Base-by-base conservation (phyloP, 1,140 invertebrate genomes). In the Triops cancriformis region DNA sequence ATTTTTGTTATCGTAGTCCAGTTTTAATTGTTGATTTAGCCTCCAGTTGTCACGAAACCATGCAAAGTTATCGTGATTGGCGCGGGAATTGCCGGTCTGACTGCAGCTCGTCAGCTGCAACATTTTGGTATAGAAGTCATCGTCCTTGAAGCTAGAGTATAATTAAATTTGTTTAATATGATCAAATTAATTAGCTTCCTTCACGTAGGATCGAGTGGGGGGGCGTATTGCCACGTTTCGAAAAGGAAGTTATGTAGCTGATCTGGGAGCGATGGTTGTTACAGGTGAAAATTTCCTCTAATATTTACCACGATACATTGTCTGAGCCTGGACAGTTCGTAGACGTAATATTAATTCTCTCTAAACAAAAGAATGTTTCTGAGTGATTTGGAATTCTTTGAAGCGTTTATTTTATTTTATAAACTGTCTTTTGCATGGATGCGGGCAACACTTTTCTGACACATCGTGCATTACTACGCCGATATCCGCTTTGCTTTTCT, bases 121-220 rank as follows among this genome's bases (percentile, higher is more conserved):
- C 94, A 96, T 78, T 98, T 98, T 88, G 97, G 97, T 23, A 92
- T 98, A 87, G 95, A 98, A 86, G 97, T 98, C 77, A 89, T 96
- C 45, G 91, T 99, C 74, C 84, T 99, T 23, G 98, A 99, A 88
- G 93, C 96, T 4, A 88, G 97, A 82, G 91, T 91, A 85, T 83
- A 76, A 12, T n/a, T 23, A 26, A 41, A 43, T 42, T 73, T 73
- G 26, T 37, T 28, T 28, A 10, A 11, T 73, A 72, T 80, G 28
- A 18, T 7, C 77, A 23, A 26, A 31, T 31, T 28, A 79, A 75
- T 76, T 73, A 28, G 72, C 80, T 81, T 81, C n/a, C 28, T 75
- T 76, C 81, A 73, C 26, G 26, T 80, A 91, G 89, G 95, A 98
- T 86, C 87, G 97, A 78, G 95, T 98, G 64, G 97, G 98, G 77